phyloP scores from a whole-genome alignment of 2,888 invertebrate species.

The Griposia aprilina region DNA sequence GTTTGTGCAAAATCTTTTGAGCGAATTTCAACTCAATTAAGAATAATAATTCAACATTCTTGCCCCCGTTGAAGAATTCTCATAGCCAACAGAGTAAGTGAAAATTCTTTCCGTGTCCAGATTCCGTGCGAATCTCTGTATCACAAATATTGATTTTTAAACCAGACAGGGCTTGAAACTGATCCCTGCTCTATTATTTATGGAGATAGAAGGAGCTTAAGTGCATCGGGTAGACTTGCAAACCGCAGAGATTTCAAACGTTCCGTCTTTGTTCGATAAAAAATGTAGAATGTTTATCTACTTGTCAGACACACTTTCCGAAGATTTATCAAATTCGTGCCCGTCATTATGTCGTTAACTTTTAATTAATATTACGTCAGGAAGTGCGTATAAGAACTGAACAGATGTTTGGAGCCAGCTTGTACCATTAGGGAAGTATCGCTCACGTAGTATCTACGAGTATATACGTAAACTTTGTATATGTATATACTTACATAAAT shows the following conservation, averaged over 20 bases:
- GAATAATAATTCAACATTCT: conserved; percentile 59
- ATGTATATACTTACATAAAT: conserved; percentile 46
- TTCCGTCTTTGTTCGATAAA: conserved; percentile 37
- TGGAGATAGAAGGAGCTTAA: conserved; percentile 43
- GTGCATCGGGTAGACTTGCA: conserved; percentile 42
- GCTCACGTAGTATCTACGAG: conserved; percentile 26
- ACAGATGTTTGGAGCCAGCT: conserved; percentile 57
- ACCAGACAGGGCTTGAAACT: conserved; percentile 63
- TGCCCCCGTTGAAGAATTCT: conserved; percentile 37
- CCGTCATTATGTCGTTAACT: conserved; percentile 52
- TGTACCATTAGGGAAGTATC: conserved; percentile 46
- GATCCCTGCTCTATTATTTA: conserved; percentile 60
- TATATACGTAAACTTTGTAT: conserved; percentile 26
- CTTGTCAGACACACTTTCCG: conserved; percentile 48
- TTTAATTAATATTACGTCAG: conserved; percentile 65
- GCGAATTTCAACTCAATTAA: conserved; percentile 49
- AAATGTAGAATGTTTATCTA: conserved; percentile 34
- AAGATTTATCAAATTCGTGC: conserved; percentile 56
- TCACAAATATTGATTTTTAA: conserved; percentile 62
- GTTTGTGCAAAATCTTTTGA: conserved; percentile 44
- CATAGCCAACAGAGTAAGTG: conserved; percentile 45
- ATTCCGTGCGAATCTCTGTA: conserved; percentile 54
- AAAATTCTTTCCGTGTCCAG: conserved; percentile 55
- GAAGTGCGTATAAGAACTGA: conserved; percentile 40
- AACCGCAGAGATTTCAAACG: conserved; percentile 27